Evolutionary conservation across 2,888 invertebrate genomes (phyloP), one percentile per base, ranked within the genome.

Genomic region (Plagiodera versicolora): DNA sequence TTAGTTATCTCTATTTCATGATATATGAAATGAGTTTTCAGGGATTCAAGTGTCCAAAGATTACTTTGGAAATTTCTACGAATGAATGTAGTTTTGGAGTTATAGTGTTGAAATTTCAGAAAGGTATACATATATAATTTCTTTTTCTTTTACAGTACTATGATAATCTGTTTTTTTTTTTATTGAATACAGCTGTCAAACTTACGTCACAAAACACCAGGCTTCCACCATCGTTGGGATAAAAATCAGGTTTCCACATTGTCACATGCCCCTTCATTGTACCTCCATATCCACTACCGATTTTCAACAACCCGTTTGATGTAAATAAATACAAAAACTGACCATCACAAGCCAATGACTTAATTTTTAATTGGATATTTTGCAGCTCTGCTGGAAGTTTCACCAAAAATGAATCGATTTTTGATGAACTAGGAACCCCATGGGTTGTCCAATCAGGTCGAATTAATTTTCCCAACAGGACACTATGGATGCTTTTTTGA

Each of bases 271-370:
- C 97, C 80, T 91, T 91, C 68, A 94, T 87, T 6, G 98, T 95
- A 66, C 94, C 94, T 52, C 93, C 92, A 77, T 94, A 95, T 6
- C 98, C 98, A 53, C 96, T 93, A 16, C 98, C 98, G 64, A 98
- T 88, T 83, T 98, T 98, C 65, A 94, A 84, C 48, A 98, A 83
- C 1, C 95, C 94, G 71, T 89, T 89, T 9, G 89, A 89, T 28
- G 92, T 89, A 72, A 93, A 89, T 24, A 98, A 83, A 80, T 95
- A 98, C 55, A 98, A 83, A 80, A 87, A 95, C 67, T 89, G 89
- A 9, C 98, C 98, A 80, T 98, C 96, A 67, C 93, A 92, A 6
- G 94, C 91, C 74, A 97, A 83, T 2, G 91, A 88, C 54, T 83
- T 83, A 16, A 83, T 77, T 62, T 79, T 79, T 53, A 83, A 68